Evolutionary conservation across 2,113 vertebrate species (phyloP), one percentile per base, ranked within the genome.

Genomic region (Anolis sagrei): DNA sequence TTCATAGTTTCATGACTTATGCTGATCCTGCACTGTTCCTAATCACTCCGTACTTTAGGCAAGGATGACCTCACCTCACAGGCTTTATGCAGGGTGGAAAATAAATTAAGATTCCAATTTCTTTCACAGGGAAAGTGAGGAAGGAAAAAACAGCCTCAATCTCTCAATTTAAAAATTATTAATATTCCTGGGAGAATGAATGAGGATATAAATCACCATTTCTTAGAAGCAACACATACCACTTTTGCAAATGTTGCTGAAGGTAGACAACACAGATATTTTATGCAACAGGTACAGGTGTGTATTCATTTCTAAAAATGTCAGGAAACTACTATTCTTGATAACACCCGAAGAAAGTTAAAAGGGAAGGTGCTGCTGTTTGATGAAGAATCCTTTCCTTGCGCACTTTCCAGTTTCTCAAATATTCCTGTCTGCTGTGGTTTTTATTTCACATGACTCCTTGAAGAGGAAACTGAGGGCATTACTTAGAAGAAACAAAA

Each of bases 401-500:
- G 82, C 78, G 68, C 78, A n/a, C 73, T 78, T 82, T 44, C 74
- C 76, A 14, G 0, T 72, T 3, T 14, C 74, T 76, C 90, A 88
- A 91, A 86, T 86, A 90, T 92, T 92, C 86, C 91, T 91, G 93
- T 89, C 77, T 83, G 81, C 86, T 93, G 94, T 92, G 93, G 94
- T 95, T 95, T 68, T 66, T 90, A 87, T 21, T 88, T 91, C 93
- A 93, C 83, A 58, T 94, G 94, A 92, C 90, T 92, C 91, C 83
- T 93, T 68, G 62, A 92, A 94, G 87, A 84, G 82, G 86, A 79
- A 88, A 80, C 70, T 5, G 44, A 88, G 76, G 87, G 51, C 77
- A 75, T 88, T 76, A 39, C 82, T 84, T 69, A 76, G 87, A 80
- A 89, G 84, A 92, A 81, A 91, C 89, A 92, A 92, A 93, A 87